These are phyloP conservation scores for Agriotes lineatus DNA, from an alignment of 2,888 invertebrate genomes.

Conservation along the genomic window DNA sequence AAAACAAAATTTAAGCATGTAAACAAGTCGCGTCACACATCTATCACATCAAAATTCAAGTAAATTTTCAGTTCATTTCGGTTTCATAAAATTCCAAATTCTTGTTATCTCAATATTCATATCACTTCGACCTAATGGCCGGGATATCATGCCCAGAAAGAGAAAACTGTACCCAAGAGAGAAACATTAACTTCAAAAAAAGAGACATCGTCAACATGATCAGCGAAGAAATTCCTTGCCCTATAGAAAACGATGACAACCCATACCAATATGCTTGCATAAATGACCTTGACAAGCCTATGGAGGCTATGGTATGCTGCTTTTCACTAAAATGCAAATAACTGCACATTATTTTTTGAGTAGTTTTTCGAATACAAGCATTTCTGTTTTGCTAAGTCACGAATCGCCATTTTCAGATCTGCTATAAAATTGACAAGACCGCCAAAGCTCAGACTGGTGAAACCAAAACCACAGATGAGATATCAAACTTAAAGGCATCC, in stretches of 20 bases:
- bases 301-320: slow-evolving; percentile 39
- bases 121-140: slow-evolving; percentile 21
- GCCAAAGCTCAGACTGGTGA: not conserved
- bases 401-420: slow-evolving; percentile 48
- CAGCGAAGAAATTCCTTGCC: not conserved
- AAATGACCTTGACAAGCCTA: slow-evolving; percentile 26
- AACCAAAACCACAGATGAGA: slow-evolving; percentile 5
- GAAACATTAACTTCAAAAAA: no score
- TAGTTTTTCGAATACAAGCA: no score
- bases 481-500: slow-evolving; percentile 56
- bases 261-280: not conserved
- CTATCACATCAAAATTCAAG: no score
- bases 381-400: no score
- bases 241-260: no score
- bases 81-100: no score
- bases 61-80: no score
- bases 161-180: slow-evolving; percentile 4
- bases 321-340: not conserved
- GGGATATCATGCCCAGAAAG: not conserved
- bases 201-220: slow-evolving; percentile 4
- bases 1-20: no score
- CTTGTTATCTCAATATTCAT: slow-evolving; percentile 22
- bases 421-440: slow-evolving; percentile 49
- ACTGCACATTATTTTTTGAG: no score
- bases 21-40: no score